These are phyloP conservation scores for Bedellia somnulentella DNA, from an alignment of 2,888 invertebrate species.

Conservation along the genomic window DNA sequence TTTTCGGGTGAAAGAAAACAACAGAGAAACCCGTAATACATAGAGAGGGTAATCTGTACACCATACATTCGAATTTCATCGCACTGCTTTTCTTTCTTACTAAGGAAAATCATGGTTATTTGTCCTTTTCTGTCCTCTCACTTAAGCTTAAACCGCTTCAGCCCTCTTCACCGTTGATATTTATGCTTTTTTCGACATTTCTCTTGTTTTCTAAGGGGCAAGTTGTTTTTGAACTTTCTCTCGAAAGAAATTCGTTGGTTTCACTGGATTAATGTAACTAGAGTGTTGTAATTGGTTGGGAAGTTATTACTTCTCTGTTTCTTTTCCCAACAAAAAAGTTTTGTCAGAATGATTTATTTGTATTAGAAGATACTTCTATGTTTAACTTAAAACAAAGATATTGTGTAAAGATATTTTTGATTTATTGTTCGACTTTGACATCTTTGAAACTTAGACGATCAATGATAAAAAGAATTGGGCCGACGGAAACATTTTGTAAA, in stretches of 20 bases:
- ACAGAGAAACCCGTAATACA: background rate
- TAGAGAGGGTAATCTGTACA: conserved; percentile 20
- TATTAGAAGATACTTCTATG: conserved; percentile 30
- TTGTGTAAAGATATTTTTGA: conserved; percentile 25
- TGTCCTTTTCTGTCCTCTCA: conserved; percentile 12
- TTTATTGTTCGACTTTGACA: conserved; percentile 29
- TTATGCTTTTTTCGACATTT: conserved; percentile 41
- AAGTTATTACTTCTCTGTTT: conserved; percentile 45
- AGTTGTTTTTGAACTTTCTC: conserved; percentile 43
- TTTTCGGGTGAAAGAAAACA: no score
- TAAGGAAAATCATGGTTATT: no score
- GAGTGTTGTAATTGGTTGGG: conserved; percentile 47
- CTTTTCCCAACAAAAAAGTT: conserved; percentile 38
- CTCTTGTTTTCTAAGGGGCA: conserved; percentile 23
- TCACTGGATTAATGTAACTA: conserved; percentile 44
- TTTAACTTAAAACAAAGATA: conserved; percentile 30
- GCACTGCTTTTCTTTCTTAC: no score
- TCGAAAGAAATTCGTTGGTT: conserved; percentile 29
- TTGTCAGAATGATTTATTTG: conserved; percentile 34
- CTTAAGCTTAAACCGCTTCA: conserved; percentile 24
- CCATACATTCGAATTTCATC: no score
- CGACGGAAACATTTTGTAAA: no score
- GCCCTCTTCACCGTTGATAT: conserved; percentile 43
- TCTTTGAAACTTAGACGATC: conserved; percentile 16
- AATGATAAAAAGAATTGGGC: no score